Conservation (phyloP, 2,888 invertebrate genomes). For the Kryphioiulus occultus region DNA sequence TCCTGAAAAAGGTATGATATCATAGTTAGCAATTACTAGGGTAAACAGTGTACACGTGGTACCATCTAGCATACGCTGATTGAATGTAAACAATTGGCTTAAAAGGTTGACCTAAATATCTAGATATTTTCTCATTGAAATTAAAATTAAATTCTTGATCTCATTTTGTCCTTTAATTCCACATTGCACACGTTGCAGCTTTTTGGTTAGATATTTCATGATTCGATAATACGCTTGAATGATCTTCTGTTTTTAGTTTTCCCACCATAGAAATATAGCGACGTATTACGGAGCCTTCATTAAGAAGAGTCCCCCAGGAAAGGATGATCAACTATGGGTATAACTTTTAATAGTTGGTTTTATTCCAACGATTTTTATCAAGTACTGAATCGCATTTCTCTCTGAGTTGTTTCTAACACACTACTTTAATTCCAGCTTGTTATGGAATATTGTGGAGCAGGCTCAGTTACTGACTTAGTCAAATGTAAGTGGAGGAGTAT, state of each 20-base stretch:
- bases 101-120: neutral
- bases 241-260: slow-evolving; percentile 70
- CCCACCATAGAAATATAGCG: slow-evolving; percentile 98
- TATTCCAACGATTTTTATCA: neutral
- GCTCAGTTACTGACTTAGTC: slow-evolving; percentile 98
- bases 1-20: slow-evolving; percentile 81
- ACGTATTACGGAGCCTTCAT: slow-evolving; percentile 99
- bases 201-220: neutral
- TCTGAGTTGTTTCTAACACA: slow-evolving; percentile 33
- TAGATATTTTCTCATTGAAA: no score
- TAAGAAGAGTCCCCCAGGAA: slow-evolving; percentile 97
- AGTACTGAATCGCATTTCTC: neutral
- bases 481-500: slow-evolving; percentile 70
- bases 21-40: neutral
- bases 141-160: neutral
- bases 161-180: neutral
- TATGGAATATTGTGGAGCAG: slow-evolving; percentile 99
- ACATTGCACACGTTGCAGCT: neutral
- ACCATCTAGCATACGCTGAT: no score
- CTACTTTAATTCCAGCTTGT: slow-evolving; percentile 70
- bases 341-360: neutral
- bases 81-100: no score
- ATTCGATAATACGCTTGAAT: neutral
- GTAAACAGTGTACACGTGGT: neutral
- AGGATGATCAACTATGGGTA: slow-evolving; percentile 98